Percentiles rank a stretch among this genome's conserved stretches.
phyloP scores from a whole-genome alignment of 2,797 vertebrate species.

The Gallirallus australis region DNA sequence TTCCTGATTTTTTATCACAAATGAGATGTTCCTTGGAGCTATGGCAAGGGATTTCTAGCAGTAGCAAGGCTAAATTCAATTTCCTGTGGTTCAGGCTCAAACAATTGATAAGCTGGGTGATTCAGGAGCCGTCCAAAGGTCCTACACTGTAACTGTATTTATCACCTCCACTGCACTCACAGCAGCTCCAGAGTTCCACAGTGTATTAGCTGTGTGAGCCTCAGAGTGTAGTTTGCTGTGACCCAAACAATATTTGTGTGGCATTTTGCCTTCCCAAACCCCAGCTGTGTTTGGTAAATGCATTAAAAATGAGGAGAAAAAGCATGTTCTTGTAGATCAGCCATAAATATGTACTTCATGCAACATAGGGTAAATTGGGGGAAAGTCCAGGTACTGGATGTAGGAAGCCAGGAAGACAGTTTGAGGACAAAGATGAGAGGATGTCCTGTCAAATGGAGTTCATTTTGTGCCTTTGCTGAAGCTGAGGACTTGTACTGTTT shows the following conservation, averaged over 20 bases:
- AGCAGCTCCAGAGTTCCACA: background rate
- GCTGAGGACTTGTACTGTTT: background rate
- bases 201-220: background rate
- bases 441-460: background rate
- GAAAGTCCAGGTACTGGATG: background rate
- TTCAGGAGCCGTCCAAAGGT: background rate
- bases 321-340: background rate
- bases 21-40: background rate
- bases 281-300: background rate
- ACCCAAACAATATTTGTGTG: background rate
- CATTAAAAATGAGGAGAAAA: background rate
- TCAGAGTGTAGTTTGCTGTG: background rate
- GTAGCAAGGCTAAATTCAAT: slow-evolving; percentile 8
- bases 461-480: background rate
- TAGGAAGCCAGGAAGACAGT: background rate
- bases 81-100: background rate
- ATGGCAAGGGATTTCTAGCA: background rate
- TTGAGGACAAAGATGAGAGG: background rate
- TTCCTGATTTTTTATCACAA: background rate
- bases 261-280: background rate
- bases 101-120: background rate
- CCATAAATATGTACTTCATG: background rate
- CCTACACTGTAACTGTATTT: background rate
- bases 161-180: background rate
- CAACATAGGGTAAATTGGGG: background rate